A percentile compares a stretch with the other conserved stretches of the same genome.
Evolutionary conservation across 2,888 invertebrate genomes (phyloP).

Genomic region (Synanthedon tipuliformis): DNA sequence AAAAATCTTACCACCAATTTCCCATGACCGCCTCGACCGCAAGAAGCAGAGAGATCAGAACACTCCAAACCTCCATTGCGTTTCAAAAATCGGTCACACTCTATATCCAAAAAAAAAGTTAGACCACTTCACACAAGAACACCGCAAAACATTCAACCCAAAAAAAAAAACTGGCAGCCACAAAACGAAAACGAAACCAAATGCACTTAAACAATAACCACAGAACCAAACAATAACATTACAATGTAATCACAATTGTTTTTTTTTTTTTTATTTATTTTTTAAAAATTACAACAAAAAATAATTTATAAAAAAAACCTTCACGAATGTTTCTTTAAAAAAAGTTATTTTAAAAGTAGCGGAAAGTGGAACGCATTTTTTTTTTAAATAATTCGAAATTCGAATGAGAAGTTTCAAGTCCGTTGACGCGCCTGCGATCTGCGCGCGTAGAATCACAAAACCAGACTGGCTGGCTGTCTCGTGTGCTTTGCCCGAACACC

Average conservation of each 20-base stretch:
- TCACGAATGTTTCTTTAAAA: constrained; percentile 13
- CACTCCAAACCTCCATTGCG: constrained; percentile 59
- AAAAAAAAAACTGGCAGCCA: constrained; percentile 9
- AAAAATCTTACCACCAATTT: constrained; percentile 58
- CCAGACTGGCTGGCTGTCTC: constrained; percentile 56
- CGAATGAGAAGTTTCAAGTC: constrained; percentile 35
- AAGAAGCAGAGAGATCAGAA: constrained; percentile 41
- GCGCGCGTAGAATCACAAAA: constrained; percentile 61
- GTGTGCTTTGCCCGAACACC: constrained; percentile 26
- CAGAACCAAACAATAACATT: constrained; percentile 34
- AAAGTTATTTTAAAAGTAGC: constrained; percentile 25
- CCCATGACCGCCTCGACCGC: constrained; percentile 46
- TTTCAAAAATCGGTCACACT: constrained; percentile 23
- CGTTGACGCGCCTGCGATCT: constrained; percentile 46
- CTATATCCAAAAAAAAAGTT: constrained; percentile 11
- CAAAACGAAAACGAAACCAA: constrained; percentile 26
- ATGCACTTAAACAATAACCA: constrained; percentile 37
- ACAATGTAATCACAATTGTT: constrained; percentile 38
- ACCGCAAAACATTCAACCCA: constrained; percentile 15
- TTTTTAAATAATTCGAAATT: constrained; percentile 23
- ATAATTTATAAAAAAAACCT: constrained; percentile 41
- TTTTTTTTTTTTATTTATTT: constrained; percentile 15
- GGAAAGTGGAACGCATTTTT: constrained; percentile 14
- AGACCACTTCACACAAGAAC: constrained; percentile 20
- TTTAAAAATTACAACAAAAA: constrained; percentile 22